Base-by-base conservation (phyloP, 2,797 vertebrate genomes). In the Eulemur mongoz region DNA sequence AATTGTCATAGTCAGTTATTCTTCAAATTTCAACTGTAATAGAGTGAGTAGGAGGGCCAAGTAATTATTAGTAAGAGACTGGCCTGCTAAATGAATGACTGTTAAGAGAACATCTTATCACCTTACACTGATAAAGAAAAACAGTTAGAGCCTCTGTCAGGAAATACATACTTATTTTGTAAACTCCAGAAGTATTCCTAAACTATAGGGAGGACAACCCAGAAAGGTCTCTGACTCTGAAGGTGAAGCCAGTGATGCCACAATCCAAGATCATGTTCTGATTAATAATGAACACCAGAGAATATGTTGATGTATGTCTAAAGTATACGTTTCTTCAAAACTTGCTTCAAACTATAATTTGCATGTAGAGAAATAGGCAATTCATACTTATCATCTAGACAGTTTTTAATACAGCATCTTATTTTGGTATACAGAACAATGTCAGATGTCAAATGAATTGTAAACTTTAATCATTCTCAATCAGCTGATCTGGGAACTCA, bases 381-480 rank as follows among this genome's bases (percentile, higher is more conserved):
- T 76, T 45, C 5, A 23, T 70, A 40, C 38, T 14, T 85, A 7
- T 78, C 27, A 93, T 67, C n/a, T n/a, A 80, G 67, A 63, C 8
- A 38, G 25, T n/a, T 78, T 84, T 93, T 75, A 90, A 93, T 12
- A 69, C 3, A 27, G 30, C 76, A 83, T 92, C 13, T 61, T 73
- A 79, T 83, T 89, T 78, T 92, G 22, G 20, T 79, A 57, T 65
- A 45, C 1, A 61, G 67, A 83, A 59, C 25, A 83, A 93, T 69
- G 30, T 50, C 15, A 52, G 65, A 82, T 85, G 38, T 57, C 35
- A 80, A 91, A 43, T 84, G 43, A 94, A 88, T 73, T 87, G 13
- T 82, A 75, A 73, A 70, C 43, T 59, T 89, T 70, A 91, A 69
- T 94, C 32, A 89, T 88, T 85, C 50, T 85, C 82, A 79, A 27